Evolutionary conservation across 2,797 vertebrate genomes (phyloP).

Genomic region (Falco columbarius): DNA sequence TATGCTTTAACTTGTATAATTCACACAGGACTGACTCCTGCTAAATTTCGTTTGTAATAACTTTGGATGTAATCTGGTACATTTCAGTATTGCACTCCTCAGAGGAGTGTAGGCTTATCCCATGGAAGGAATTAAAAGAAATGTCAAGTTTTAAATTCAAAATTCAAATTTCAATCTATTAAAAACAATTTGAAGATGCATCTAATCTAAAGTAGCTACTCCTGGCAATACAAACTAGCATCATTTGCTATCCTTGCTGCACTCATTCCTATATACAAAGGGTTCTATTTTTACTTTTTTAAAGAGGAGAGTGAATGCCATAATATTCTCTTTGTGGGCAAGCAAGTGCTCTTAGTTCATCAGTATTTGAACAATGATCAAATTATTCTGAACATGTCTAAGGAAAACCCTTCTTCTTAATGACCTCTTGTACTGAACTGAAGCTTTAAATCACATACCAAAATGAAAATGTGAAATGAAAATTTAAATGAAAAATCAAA

Average conservation of each 20-base stretch:
- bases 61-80: not conserved
- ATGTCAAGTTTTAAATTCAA: not conserved
- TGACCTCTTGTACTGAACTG: not conserved
- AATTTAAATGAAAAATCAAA: not conserved
- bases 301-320: not conserved
- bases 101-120: not conserved
- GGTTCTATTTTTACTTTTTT: not conserved
- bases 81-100: not conserved
- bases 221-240: not conserved
- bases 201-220: not conserved
- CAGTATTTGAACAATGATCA: not conserved
- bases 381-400: not conserved
- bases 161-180: not conserved
- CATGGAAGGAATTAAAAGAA: not conserved
- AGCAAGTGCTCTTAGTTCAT: not conserved
- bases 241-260: not conserved
- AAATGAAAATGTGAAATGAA: not conserved
- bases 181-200: not conserved
- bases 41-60: not conserved
- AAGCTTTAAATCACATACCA: not conserved
- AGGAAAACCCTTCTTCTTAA: not conserved
- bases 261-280: not conserved
- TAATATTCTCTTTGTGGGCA: conserved; percentile 1
- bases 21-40: not conserved
- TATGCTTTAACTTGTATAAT: not conserved